Conservation (phyloP, 2,888 invertebrate genomes). For the Dynastes maya region DNA sequence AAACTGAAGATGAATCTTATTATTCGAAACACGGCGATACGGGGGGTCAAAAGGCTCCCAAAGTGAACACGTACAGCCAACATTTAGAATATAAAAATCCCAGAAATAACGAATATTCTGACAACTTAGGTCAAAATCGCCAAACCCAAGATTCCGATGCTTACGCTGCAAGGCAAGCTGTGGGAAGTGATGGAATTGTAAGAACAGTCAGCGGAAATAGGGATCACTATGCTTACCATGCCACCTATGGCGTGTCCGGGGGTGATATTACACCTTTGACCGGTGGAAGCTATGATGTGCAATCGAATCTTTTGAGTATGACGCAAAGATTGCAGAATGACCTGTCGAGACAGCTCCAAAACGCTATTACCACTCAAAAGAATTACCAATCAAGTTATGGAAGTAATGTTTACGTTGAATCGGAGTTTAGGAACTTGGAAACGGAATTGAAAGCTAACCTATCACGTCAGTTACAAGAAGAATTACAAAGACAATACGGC, state of each 20-base stretch:
- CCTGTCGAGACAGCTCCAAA: conserved; percentile 63
- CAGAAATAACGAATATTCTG: conserved; percentile 52
- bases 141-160: conserved; percentile 29
- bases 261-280: conserved; percentile 33
- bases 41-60: conserved; percentile 64
- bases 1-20: conserved; percentile 67
- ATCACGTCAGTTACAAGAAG: conserved; percentile 63
- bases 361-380: conserved; percentile 57
- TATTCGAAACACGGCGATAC: conserved; percentile 68
- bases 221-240: conserved; percentile 43
- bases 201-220: conserved; percentile 29
- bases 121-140: neutral
- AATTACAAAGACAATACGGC: conserved; percentile 59
- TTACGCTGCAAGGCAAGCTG: conserved; percentile 32
- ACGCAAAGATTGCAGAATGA: conserved; percentile 63
- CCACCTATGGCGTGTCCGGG: conserved; percentile 40
- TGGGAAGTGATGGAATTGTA: conserved; percentile 23
- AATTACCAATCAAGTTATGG: conserved; percentile 22
- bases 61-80: conserved; percentile 66
- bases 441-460: conserved; percentile 65
- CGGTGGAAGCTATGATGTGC: conserved; percentile 44
- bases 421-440: conserved; percentile 62
- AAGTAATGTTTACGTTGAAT: conserved; percentile 50
- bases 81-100: conserved; percentile 68
- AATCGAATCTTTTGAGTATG: conserved; percentile 49